Evolutionary conservation across 2,888 invertebrate genomes (phyloP), one percentile per base, ranked within the genome.

Genomic region (Oscheius sp.): DNA sequence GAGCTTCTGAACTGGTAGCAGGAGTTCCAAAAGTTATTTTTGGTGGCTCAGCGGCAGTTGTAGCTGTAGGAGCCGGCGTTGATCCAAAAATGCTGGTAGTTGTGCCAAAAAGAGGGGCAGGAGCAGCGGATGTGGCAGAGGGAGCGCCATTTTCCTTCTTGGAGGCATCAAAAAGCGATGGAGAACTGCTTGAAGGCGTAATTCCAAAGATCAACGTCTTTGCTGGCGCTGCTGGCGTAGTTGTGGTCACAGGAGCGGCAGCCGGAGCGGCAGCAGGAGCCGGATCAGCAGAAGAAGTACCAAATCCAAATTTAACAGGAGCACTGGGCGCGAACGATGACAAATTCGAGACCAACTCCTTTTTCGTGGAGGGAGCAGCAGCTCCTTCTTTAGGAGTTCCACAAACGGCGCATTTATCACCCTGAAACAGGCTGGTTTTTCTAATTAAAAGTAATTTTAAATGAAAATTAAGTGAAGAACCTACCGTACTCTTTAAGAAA

Each of bases 261-360:
- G 27, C 29, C 13, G 58, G 29, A 7, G 13, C 27, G 2, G 27
- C 5, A 13, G 58, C 27, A 35, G 35, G 35, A 35, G 35, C 35
- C 9, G 58, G 45, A 49, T 9, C 27, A 23, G 49, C 13, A 27
- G 64, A n/a, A 3, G 64, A 13, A 25, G 23, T 2, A 3, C 49
- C 64, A 12, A 66, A 66, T 18, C 66, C 52, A n/a, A 66, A 66
- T 18, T 18, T 21, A 18, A 63, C 21, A 18, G 46, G 21, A 52
- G 49, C 29, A 16, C n/a, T 25, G 0, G 66, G 52, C 25, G 49
- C 21, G 3, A 35, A 25, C 3, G 16, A 18, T 7, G 52, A 66
- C 5, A 66, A 21, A 49, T 66, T 66, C 13, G 49, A 46, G 41
- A 52, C 35, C 29, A 66, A 27, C 9, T 25, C 27, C 27, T 49